Conservation (phyloP, 2,888 invertebrate species). For the Spisula subtruncata region DNA sequence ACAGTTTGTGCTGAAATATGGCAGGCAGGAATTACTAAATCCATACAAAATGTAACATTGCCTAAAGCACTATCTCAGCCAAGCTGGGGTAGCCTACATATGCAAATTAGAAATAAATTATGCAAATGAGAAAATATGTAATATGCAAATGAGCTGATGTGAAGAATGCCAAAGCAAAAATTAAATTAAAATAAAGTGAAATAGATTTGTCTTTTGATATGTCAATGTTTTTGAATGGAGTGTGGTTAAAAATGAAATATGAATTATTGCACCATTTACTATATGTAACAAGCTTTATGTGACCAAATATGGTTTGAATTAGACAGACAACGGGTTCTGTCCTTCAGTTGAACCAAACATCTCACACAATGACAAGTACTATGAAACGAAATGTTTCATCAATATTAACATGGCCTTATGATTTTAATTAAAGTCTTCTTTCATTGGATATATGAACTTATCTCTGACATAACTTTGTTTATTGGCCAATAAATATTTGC, state of each 20-base stretch:
- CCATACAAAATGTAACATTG: slow-evolving; percentile 14
- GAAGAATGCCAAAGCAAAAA: slow-evolving; percentile 28
- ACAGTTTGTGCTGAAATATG: slow-evolving; percentile 37
- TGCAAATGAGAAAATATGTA: slow-evolving; percentile 30
- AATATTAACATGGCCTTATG: no score
- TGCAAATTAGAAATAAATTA: slow-evolving; percentile 29
- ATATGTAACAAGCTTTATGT: slow-evolving; percentile 24
- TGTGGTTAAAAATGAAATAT: slow-evolving; percentile 53
- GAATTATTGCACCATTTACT: slow-evolving; percentile 62
- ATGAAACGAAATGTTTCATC: no score
- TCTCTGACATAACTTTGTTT: no score
- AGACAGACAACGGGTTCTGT: not conserved
- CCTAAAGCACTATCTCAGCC: slow-evolving; percentile 27
- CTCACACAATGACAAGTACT: no score
- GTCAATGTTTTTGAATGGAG: slow-evolving; percentile 42
- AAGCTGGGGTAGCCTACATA: slow-evolving; percentile 36
- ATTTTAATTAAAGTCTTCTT: no score
- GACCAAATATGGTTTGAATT: slow-evolving; percentile 3
- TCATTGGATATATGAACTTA: no score
- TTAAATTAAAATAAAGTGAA: slow-evolving; percentile 14
- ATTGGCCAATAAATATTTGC: not conserved
- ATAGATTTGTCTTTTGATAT: slow-evolving; percentile 42
- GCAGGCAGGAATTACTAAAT: slow-evolving; percentile 58
- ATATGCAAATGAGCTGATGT: slow-evolving; percentile 37
- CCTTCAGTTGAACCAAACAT: not conserved